A percentile compares a stretch with the other conserved stretches of the same genome.
Conservation (phyloP, 1,140 invertebrate species). For the Neodiprion virginianus region DNA sequence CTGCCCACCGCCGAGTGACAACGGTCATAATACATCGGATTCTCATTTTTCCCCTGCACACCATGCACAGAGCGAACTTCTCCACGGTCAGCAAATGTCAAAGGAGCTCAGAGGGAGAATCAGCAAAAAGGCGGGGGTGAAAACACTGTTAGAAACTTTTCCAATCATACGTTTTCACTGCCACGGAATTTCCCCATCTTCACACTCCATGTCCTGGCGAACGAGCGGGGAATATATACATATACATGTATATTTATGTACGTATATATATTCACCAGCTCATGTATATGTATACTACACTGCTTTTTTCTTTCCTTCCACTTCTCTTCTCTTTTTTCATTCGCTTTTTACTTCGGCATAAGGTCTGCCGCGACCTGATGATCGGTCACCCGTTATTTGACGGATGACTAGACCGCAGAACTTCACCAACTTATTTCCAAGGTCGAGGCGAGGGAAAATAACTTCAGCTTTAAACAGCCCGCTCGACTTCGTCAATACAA, state of each 20-base stretch:
- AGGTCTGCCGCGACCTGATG: too few species aligned
- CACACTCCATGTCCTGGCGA: neutral
- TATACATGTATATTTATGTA: neutral
- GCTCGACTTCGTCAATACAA: too few species aligned
- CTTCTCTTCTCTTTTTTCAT: conserved; percentile 9
- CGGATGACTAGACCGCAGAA: too few species aligned
- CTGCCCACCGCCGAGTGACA: neutral
- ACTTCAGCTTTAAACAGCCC: too few species aligned
- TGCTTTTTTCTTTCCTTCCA: conserved; percentile 15
- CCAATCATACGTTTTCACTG: conserved; percentile 23
- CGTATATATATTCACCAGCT: conserved; percentile 15
- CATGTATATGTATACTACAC: conserved; percentile 2
- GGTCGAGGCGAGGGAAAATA: too few species aligned
- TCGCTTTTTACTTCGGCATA: neutral
- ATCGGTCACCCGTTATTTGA: too few species aligned
- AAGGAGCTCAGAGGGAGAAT: neutral
- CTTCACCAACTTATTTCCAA: neutral
- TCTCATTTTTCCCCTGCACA: neutral
- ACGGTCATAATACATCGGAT: neutral
- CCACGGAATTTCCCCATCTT: conserved; percentile 9
- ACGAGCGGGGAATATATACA: neutral
- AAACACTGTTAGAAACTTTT: conserved; percentile 22
- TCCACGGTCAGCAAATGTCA: neutral
- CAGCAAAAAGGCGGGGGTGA: neutral
- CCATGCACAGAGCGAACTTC: too few species aligned